Evolutionary conservation across 2,113 vertebrate species (phyloP).

Genomic region (Phycodurus eques): DNA sequence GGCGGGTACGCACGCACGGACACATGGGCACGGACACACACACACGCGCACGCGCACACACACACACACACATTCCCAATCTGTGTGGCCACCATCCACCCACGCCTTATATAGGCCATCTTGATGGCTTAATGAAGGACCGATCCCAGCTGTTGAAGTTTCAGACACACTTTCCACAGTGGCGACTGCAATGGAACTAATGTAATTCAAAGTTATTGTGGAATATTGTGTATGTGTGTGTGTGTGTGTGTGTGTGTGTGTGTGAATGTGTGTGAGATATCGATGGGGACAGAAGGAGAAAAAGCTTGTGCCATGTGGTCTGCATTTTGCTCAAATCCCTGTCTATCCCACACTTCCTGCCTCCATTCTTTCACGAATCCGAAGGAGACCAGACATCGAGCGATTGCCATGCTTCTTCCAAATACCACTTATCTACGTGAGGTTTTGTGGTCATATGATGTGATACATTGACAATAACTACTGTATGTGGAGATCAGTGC

Average conservation of each 20-base stretch:
- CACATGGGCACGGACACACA: too few relatives aligned
- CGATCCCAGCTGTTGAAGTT: slow-evolving; percentile 53
- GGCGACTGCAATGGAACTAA: slow-evolving; percentile 25
- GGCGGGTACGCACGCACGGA: too few relatives aligned
- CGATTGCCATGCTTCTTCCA: background rate
- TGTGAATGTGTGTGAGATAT: slow-evolving; percentile 33
- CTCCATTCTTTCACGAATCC: slow-evolving; percentile 37
- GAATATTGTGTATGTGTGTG: slow-evolving; percentile 16
- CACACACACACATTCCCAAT: slow-evolving; percentile 21
- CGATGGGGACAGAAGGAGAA: slow-evolving; percentile 51
- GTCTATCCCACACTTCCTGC: slow-evolving; percentile 51
- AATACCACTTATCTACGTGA: slow-evolving; percentile 4
- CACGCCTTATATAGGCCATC: slow-evolving; percentile 40
- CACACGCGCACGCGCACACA: too few relatives aligned
- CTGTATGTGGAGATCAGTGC: background rate
- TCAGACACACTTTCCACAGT: slow-evolving; percentile 28
- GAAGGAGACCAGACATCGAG: slow-evolving; percentile 41
- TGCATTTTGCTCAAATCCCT: slow-evolving; percentile 64
- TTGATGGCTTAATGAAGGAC: slow-evolving; percentile 55
- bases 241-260: slow-evolving; percentile 23
- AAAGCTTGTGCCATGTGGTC: slow-evolving; percentile 67
- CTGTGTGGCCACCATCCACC: slow-evolving; percentile 39
- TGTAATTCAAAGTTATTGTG: slow-evolving; percentile 43
- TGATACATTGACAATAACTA: background rate
- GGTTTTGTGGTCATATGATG: slow-evolving; percentile 17